Base-by-base conservation (phyloP, 2,888 invertebrate species). In the Marasmarcha lunaedactyla region DNA sequence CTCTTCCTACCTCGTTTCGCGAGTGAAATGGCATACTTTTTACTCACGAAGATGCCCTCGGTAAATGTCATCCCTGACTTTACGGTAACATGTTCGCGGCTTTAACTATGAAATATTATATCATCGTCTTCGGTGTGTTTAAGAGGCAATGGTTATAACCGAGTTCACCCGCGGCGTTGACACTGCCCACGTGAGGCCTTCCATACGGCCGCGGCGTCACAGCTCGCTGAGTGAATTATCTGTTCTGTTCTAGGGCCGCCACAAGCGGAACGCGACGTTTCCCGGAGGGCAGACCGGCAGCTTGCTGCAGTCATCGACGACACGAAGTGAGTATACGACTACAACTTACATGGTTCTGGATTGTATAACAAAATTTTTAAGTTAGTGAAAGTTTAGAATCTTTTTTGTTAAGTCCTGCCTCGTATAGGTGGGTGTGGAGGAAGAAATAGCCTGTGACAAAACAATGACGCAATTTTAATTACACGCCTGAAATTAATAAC, bases 221-320 rank as follows among this genome's bases (percentile, higher is more conserved):
- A 11, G 3, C n/a, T n/a, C n/a, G 30, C n/a, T 30, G 30, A 30
- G 30, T 30, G n/a, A 9, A 30, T 30, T 11, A 30, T 30, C 10
- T n/a, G 40, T 39, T 38, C 69, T 68, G 56, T 64, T 59, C 59
- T 11, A 89, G 87, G 91, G 91, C 43, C 89, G 92, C 37, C 91
- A 92, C 63, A 92, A 92, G 73, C 79, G 92, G 43, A 92, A 92
- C 63, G 90, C 91, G 9, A 92, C 91, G 15, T 90, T 91, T 71
- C 91, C 92, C 26, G 91, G 91, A 13, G 89, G 90, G 10, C 90
- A 91, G 63, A 85, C 88, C 9, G 88, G 87, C 37, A 87, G 87
- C 48, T 73, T 88, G 39, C 71, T 87, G 46, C 88, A 88, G 58
- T 85, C 87, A 43, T 83, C 87, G 12, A 85, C 87, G 5, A 76